Evolutionary conservation across 2,797 vertebrate species (phyloP).

Genomic region (Syncerus caffer): DNA sequence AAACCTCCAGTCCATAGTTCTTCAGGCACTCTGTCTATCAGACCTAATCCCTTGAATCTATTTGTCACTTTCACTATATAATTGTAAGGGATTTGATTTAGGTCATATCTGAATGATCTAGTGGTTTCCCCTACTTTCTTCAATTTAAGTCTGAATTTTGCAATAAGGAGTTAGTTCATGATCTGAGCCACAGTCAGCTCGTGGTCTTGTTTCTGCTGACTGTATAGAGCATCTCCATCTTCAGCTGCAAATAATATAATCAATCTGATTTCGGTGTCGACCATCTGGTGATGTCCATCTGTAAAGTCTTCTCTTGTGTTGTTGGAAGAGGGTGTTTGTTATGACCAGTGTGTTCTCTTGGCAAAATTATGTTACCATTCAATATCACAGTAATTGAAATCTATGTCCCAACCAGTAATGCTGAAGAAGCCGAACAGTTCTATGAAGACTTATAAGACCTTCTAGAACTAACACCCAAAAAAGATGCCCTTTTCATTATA

Average conservation of each 20-base stretch:
- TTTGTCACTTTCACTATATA: not conserved
- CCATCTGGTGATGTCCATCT: not conserved
- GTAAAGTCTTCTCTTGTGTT: not conserved
- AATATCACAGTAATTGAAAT: not conserved
- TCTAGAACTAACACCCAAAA: not conserved
- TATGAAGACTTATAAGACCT: not conserved
- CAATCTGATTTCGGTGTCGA: not conserved
- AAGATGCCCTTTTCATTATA: not conserved
- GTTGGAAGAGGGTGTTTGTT: not conserved
- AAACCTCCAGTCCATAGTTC: not conserved
- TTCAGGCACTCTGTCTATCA: not conserved
- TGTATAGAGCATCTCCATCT: not conserved
- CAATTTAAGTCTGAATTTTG: not conserved
- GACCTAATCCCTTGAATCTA: not conserved
- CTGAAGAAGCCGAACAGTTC: not conserved
- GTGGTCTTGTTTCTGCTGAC: not conserved
- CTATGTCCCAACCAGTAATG: not conserved
- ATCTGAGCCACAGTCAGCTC: not conserved
- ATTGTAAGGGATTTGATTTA: not conserved
- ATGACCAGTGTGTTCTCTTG: not conserved
- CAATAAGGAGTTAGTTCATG: not conserved
- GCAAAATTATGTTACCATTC: not conserved
- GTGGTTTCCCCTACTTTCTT: not conserved
- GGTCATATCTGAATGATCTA: not conserved
- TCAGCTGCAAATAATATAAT: not conserved